Percentiles rank a stretch among this genome's conserved stretches.
Conservation (phyloP, 2,888 invertebrate species). For the Caradrina clavipalpis region DNA sequence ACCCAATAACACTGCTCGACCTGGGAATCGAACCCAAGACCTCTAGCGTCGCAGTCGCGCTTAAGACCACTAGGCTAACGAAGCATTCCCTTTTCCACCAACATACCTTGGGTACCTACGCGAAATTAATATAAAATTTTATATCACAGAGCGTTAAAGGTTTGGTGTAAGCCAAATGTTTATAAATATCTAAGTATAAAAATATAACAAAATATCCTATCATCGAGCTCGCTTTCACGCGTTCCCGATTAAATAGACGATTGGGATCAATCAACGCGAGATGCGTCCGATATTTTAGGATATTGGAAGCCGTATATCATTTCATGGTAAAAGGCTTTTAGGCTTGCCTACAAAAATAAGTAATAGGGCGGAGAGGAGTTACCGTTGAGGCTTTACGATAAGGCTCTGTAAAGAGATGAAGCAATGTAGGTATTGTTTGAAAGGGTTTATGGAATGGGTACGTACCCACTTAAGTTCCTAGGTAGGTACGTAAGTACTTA, state of each 20-base stretch:
- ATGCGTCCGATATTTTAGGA: slow-evolving; percentile 61
- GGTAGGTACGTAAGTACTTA: no score
- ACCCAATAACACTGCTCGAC: no score
- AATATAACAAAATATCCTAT: slow-evolving; percentile 27
- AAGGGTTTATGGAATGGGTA: not conserved
- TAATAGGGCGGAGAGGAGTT: slow-evolving; percentile 19
- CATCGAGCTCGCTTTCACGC: slow-evolving; percentile 33
- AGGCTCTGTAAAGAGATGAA: not conserved
- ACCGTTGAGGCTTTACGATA: slow-evolving; percentile 33
- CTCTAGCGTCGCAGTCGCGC: no score
- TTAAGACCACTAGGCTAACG: no score
- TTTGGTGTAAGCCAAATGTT: not conserved
- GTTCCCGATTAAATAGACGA: slow-evolving; percentile 55
- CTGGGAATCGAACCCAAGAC: no score
- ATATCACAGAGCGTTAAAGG: not conserved
- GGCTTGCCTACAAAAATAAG: slow-evolving; percentile 37
- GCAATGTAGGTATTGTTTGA: not conserved
- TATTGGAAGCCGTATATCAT: slow-evolving; percentile 52
- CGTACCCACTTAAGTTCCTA: no score
- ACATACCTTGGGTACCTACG: no score
- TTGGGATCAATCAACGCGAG: slow-evolving; percentile 64
- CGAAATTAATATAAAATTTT: not conserved
- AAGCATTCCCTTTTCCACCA: no score
- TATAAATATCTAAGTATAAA: not conserved
- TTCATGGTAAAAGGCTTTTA: slow-evolving; percentile 53